Evolutionary conservation across 2,113 vertebrate species (phyloP).

Genomic region (Cryptotis parvus): DNA sequence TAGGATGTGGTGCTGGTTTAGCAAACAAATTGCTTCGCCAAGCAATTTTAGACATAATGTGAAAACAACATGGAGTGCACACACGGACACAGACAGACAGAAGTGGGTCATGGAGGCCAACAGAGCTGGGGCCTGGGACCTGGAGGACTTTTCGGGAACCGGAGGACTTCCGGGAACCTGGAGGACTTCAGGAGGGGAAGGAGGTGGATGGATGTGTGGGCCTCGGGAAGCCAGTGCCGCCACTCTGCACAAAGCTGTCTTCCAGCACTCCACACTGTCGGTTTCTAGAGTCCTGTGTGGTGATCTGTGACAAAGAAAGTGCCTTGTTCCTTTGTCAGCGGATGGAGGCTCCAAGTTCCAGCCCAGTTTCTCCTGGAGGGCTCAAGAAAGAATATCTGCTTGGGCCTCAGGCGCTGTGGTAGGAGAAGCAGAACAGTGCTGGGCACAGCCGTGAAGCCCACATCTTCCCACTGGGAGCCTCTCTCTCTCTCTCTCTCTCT

Average conservation of each 20-base stretch:
- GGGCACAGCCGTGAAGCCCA: background rate
- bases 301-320: background rate
- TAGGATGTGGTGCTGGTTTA: background rate
- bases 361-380: background rate
- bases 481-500: too few species aligned
- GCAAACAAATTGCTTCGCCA: background rate
- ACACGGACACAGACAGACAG: background rate
- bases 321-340: background rate
- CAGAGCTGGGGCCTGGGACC: background rate
- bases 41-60: too few species aligned
- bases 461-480: too few species aligned
- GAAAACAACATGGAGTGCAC: background rate
- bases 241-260: background rate
- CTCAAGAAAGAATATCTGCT: background rate
- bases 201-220: too few species aligned
- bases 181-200: too few species aligned
- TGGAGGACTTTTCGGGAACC: too few species aligned
- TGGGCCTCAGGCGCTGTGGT: accelerated
- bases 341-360: too few species aligned
- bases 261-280: background rate
- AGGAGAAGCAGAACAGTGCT: background rate
- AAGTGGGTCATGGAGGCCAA: background rate
- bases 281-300: too few species aligned
- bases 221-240: accelerated
- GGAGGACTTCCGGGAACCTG: too few species aligned